Evolutionary conservation across 2,797 vertebrate species (phyloP).

Genomic region (Tympanoctomys barrerae): DNA sequence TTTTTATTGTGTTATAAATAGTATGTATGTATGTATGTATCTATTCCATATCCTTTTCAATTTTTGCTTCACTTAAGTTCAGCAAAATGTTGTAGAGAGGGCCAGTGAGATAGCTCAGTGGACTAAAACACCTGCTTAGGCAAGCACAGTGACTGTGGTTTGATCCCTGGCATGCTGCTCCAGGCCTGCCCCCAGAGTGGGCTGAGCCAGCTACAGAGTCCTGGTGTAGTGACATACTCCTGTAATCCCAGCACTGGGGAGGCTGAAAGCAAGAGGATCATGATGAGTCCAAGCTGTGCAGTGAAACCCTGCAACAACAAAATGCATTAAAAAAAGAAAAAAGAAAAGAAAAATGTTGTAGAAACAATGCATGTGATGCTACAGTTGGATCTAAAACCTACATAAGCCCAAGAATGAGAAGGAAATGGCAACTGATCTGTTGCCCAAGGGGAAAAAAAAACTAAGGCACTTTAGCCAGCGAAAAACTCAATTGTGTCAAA

Average conservation of each 20-base stretch:
- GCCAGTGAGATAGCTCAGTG: too few species aligned
- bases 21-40: background rate
- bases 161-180: too few species aligned
- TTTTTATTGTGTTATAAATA: background rate
- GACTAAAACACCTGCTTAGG: too few species aligned
- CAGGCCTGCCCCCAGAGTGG: too few species aligned
- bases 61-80: slow-evolving; percentile 16
- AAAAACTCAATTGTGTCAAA: background rate
- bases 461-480: background rate
- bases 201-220: too few species aligned
- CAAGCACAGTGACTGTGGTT: too few species aligned
- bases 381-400: background rate
- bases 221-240: too few species aligned
- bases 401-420: background rate
- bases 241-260: too few species aligned
- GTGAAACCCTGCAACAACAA: too few species aligned
- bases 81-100: background rate
- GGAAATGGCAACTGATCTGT: background rate
- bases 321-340: too few species aligned
- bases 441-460: background rate
- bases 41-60: background rate
- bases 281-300: too few species aligned
- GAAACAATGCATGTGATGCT: background rate
- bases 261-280: too few species aligned
- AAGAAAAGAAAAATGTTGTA: background rate